Conservation (phyloP, 2,797 vertebrate species). For the Darevskia nairensis region DNA sequence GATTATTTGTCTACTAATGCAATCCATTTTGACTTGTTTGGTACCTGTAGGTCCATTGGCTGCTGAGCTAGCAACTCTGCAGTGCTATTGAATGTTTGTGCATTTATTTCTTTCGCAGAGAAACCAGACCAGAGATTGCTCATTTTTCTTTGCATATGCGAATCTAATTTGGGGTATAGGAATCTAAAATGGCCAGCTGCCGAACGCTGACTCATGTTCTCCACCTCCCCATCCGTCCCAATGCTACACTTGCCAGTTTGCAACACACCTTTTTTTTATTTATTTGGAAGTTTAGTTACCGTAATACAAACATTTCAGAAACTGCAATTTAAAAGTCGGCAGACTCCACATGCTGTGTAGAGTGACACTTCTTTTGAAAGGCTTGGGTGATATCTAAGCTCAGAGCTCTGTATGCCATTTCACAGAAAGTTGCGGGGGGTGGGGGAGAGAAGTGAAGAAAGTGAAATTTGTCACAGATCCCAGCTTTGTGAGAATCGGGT, state of each 20-base stretch:
- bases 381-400: background rate
- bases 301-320: background rate
- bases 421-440: too few relatives aligned
- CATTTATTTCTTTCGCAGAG: constrained; percentile 22
- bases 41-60: background rate
- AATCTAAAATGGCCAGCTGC: constrained; percentile 2
- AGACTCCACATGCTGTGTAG: background rate
- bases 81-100: background rate
- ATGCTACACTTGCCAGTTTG: background rate
- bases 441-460: background rate
- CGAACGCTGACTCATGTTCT: background rate
- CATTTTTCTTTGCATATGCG: background rate
- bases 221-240: background rate
- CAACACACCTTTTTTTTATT: background rate
- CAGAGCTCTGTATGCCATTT: background rate
- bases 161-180: background rate
- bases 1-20: background rate
- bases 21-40: background rate
- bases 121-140: background rate
- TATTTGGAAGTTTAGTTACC: background rate
- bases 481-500: background rate
- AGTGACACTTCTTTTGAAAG: background rate
- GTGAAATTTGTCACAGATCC: background rate
- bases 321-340: background rate
- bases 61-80: background rate